These are phyloP conservation scores for Abscondita cerata DNA, from an alignment of 2,888 invertebrate genomes.

Conservation along the genomic window DNA sequence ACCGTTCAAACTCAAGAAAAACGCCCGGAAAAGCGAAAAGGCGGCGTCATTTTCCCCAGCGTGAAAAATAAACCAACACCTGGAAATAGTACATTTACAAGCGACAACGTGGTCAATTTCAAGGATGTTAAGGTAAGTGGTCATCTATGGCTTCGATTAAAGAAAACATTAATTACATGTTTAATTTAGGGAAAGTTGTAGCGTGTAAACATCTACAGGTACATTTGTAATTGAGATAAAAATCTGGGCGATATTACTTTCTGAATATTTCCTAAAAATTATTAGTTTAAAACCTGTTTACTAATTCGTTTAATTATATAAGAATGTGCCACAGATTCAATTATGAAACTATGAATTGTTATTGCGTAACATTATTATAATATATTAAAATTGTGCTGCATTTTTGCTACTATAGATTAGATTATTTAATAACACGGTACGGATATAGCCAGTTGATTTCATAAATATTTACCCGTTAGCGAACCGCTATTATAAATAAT, in stretches of 20 bases:
- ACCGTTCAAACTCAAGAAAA: slow-evolving; percentile 52
- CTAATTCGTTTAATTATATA: not conserved
- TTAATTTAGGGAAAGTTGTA: slow-evolving; percentile 10
- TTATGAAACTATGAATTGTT: slow-evolving; percentile 5
- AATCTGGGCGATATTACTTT: not conserved
- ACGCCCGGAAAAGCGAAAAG: slow-evolving; percentile 66
- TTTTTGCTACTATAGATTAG: not conserved
- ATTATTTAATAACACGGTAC: not conserved
- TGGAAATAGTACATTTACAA: slow-evolving; percentile 82
- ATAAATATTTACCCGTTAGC: no score
- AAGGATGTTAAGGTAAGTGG: slow-evolving; percentile 81
- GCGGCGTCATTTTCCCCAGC: slow-evolving; percentile 89
- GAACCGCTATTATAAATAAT: no score
- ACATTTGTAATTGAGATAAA: slow-evolving; percentile 8
- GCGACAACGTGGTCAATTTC: slow-evolving; percentile 75
- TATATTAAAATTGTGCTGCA: not conserved
- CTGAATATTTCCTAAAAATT: no score
- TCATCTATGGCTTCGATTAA: not conserved
- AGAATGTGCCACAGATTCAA: slow-evolving; percentile 6
- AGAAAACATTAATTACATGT: not conserved
- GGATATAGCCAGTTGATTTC: no score
- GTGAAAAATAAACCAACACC: slow-evolving; percentile 89
- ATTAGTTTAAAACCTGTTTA: not conserved
- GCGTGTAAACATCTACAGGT: not conserved
- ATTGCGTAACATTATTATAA: not conserved